Conservation (phyloP, 2,797 vertebrate species). For the Cossypha heuglini region DNA sequence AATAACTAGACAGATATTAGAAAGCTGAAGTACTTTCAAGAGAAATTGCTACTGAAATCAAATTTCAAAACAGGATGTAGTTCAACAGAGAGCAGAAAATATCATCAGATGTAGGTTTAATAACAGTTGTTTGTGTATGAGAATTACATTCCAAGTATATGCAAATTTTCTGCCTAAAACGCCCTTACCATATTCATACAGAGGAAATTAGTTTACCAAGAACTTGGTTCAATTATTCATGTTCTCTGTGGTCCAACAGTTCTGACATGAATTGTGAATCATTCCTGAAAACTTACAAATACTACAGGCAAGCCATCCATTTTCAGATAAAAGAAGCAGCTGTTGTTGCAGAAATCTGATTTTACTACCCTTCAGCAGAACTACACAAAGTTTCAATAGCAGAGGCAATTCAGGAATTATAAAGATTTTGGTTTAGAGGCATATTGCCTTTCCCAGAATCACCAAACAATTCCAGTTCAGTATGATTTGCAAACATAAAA, state of each 20-base stretch:
- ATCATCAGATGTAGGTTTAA: neutral
- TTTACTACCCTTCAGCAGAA: neutral
- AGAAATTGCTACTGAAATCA: neutral
- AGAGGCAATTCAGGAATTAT: neutral
- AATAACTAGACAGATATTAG: neutral
- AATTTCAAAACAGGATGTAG: neutral
- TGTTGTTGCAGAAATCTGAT: neutral
- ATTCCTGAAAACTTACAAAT: neutral
- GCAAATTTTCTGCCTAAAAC: neutral
- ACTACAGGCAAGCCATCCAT: neutral
- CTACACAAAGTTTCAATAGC: neutral
- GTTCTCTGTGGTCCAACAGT: neutral
- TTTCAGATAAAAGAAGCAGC: neutral
- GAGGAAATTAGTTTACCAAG: neutral
- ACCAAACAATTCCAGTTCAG: neutral
- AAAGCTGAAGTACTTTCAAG: neutral
- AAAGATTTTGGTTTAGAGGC: neutral
- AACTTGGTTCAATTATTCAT: neutral
- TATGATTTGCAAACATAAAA: neutral
- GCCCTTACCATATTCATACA: rapidly evolving
- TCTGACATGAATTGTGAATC: neutral
- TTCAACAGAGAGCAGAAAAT: neutral
- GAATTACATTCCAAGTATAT: neutral
- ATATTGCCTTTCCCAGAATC: neutral
- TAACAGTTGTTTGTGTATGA: neutral